A percentile compares a stretch with the other conserved stretches of the same genome.
phyloP scores from a whole-genome alignment of 2,888 invertebrate species.

The Synanthedon vespiformis region DNA sequence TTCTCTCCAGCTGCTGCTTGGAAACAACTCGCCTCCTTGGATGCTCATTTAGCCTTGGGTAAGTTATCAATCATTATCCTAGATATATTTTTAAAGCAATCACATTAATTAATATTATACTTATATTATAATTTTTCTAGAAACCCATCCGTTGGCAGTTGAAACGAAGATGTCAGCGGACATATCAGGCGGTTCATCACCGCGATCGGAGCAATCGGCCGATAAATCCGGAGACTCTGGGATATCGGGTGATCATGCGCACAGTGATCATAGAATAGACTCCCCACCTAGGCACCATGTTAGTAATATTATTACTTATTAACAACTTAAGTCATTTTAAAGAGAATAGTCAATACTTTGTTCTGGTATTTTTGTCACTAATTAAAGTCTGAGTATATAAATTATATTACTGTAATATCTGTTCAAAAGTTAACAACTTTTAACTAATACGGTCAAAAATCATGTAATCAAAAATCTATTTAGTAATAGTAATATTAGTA shows the following conservation, averaged over 20 bases:
- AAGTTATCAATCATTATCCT: background rate
- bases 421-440: too few relatives aligned
- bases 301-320: constrained; percentile 10
- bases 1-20: constrained; percentile 89
- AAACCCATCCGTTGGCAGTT: constrained; percentile 49
- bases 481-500: too few relatives aligned
- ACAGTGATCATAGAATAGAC: constrained; percentile 60
- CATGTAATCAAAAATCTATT: too few relatives aligned
- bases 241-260: constrained; percentile 78
- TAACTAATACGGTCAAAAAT: too few relatives aligned
- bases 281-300: constrained; percentile 54
- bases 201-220: constrained; percentile 56
- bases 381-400: too few relatives aligned
- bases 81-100: background rate
- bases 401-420: too few relatives aligned
- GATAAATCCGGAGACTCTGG: constrained; percentile 88
- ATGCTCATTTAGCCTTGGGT: constrained; percentile 62
- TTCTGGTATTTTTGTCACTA: too few relatives aligned
- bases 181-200: constrained; percentile 50
- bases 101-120: too few relatives aligned
- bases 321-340: too few relatives aligned
- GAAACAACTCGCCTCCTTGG: constrained; percentile 77
- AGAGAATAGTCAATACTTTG: too few relatives aligned
- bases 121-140: constrained; percentile 16
- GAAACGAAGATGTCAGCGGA: constrained; percentile 62